These are phyloP conservation scores for Aptenodytes patagonicus DNA, from an alignment of 2,113 vertebrate species.

Conservation along the genomic window DNA sequence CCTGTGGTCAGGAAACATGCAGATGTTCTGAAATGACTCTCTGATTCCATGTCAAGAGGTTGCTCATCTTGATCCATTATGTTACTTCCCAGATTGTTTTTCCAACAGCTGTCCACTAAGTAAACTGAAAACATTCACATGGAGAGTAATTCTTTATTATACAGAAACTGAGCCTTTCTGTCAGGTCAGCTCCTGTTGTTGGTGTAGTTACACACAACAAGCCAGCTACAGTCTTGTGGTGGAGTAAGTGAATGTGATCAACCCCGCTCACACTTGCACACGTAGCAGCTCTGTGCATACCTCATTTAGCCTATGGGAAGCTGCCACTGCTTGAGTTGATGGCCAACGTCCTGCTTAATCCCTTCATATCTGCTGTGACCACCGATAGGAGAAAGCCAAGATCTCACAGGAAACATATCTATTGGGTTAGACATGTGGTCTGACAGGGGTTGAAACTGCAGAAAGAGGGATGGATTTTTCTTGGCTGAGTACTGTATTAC, in stretches of 20 bases:
- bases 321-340: not conserved
- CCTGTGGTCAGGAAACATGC: not conserved
- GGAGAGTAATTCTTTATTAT: not conserved
- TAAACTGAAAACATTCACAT: not conserved
- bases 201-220: not conserved
- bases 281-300: accelerated
- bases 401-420: not conserved
- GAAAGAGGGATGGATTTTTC: not conserved
- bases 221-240: not conserved
- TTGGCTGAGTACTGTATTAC: not conserved
- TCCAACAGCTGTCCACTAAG: not conserved
- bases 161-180: not conserved
- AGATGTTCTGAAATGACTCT: not conserved
- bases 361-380: not conserved
- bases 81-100: not conserved
- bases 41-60: not conserved
- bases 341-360: not conserved
- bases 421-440: accelerated
- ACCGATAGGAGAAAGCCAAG: not conserved
- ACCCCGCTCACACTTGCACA: not conserved
- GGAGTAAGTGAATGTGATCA: not conserved
- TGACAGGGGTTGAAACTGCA: not conserved
- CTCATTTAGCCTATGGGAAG: not conserved
- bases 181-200: not conserved
- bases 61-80: not conserved